Percentiles rank a stretch among this genome's conserved stretches.
phyloP scores from a whole-genome alignment of 2,888 invertebrate species.

The Epinotia ramella region DNA sequence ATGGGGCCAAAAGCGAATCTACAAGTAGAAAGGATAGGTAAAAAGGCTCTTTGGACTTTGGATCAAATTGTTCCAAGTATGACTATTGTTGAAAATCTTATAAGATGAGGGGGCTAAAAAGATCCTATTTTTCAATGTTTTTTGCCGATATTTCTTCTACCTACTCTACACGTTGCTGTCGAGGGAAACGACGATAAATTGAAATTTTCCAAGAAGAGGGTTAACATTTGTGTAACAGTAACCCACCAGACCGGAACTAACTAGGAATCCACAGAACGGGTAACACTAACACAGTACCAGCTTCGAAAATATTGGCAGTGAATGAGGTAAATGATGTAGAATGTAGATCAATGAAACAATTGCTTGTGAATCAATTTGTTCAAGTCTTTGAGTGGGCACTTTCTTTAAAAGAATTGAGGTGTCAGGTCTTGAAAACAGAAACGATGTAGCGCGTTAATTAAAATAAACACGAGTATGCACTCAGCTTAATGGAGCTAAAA shows the following conservation, averaged over 20 bases:
- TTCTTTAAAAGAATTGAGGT: neutral
- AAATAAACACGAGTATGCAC: neutral
- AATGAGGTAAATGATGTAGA: neutral
- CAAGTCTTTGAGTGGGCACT: no score
- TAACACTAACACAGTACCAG: neutral
- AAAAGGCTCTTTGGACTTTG: neutral
- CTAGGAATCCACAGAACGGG: neutral
- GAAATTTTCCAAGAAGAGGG: no score
- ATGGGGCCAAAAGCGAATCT: constrained; percentile 25
- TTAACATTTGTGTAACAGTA: no score
- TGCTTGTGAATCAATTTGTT: no score
- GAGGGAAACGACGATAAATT: no score
- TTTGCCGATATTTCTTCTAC: no score
- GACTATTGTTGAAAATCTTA: no score
- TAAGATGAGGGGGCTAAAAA: no score
- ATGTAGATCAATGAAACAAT: neutral
- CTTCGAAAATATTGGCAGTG: neutral
- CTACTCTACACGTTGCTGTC: no score
- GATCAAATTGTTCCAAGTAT: no score
- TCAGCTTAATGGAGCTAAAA: neutral
- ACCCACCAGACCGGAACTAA: neutral
- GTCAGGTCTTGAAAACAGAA: neutral
- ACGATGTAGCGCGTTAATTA: neutral
- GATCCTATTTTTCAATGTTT: no score
- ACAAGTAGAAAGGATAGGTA: constrained; percentile 11